phyloP scores from a whole-genome alignment of 2,113 vertebrate species.

The Apodemus speciosus region DNA sequence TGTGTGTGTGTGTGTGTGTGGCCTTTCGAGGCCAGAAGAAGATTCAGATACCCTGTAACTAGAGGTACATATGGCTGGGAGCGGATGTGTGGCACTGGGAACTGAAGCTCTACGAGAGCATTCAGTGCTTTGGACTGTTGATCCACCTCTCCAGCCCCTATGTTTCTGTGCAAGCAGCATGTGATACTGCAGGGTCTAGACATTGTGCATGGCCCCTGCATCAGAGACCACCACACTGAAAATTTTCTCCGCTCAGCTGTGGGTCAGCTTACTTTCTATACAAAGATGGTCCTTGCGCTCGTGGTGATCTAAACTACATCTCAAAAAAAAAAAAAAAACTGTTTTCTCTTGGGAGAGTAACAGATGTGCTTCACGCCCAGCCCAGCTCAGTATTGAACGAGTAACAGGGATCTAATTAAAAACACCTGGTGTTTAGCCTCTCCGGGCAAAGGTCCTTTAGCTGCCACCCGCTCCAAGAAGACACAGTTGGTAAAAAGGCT shows the following conservation, averaged over 20 bases:
- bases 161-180: not conserved
- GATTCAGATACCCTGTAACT: not conserved
- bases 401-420: not conserved
- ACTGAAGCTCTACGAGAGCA: not conserved
- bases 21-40: not conserved
- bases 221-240: rapidly evolving
- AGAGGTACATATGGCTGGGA: not conserved
- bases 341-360: not conserved
- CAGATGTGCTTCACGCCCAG: not conserved
- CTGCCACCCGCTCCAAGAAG: slow-evolving; percentile 2
- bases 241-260: not conserved
- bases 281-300: not conserved
- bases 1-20: not conserved
- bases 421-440: not conserved
- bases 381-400: not conserved
- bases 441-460: not conserved
- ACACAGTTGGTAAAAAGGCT: not conserved
- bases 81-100: not conserved
- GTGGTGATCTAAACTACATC: not conserved
- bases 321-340: not conserved
- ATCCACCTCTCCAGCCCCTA: not conserved
- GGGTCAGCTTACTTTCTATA: not conserved
- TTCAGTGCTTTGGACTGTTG: not conserved
- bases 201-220: rapidly evolving
- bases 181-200: not conserved